A percentile compares a stretch with the other conserved stretches of the same genome.
phyloP scores from a whole-genome alignment of 1,140 invertebrate species.

The Pentalonia nigronervosa region DNA sequence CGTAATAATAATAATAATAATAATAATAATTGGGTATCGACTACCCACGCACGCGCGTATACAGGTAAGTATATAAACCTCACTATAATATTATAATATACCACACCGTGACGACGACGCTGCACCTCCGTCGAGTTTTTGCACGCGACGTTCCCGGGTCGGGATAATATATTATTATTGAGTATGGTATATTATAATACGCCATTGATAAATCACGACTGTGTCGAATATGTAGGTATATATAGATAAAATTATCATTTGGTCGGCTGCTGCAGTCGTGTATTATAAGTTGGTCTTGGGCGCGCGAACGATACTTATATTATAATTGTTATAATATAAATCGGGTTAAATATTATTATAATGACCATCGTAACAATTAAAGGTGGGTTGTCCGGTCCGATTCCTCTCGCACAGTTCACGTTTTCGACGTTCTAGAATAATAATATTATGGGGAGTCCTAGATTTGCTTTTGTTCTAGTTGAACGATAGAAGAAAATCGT shows the following conservation, averaged over 20 bases:
- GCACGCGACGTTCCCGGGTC: background rate
- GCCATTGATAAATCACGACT: slow-evolving; percentile 3
- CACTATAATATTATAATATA: slow-evolving; percentile 4
- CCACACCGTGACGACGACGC: background rate
- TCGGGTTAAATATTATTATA: background rate
- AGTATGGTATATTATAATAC: background rate
- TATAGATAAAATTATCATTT: background rate
- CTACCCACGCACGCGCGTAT: background rate
- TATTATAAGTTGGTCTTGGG: background rate
- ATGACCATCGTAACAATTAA: background rate
- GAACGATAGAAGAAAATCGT: background rate
- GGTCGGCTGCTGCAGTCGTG: background rate
- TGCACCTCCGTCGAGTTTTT: background rate
- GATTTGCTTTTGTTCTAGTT: background rate
- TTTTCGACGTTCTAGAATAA: background rate
- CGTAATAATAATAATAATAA: background rate
- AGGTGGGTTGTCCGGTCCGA: background rate
- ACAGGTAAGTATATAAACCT: background rate
- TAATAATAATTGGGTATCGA: background rate
- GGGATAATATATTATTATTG: background rate
- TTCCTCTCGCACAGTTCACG: background rate
- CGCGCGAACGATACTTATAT: background rate
- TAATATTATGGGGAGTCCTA: background rate
- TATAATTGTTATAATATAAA: background rate
- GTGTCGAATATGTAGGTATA: background rate